These are phyloP conservation scores for Paratrypauchen microcephalus DNA, from an alignment of 2,797 vertebrate species.

Conservation along the genomic window DNA sequence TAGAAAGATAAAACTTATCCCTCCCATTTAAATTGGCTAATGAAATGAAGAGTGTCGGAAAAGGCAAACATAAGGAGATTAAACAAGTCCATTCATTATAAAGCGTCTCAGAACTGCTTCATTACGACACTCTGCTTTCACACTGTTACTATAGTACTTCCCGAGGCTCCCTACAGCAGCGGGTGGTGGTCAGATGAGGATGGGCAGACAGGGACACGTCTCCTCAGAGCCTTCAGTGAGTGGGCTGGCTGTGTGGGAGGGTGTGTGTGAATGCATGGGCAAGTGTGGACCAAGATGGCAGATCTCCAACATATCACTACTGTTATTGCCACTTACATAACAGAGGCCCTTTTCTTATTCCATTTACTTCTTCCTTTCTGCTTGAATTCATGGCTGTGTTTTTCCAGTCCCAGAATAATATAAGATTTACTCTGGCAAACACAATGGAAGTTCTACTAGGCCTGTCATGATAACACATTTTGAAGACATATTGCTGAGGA, in stretches of 20 bases:
- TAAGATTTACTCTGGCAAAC: constrained; percentile 25
- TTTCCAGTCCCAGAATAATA: constrained; percentile 14
- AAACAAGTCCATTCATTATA: constrained; percentile 22
- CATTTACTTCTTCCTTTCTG: constrained; percentile 14
- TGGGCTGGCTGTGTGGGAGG: constrained; percentile 48
- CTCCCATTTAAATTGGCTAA: constrained; percentile 36
- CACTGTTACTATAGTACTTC: constrained; percentile 25
- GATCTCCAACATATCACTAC: constrained; percentile 44
- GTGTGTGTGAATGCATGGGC: constrained; percentile 53
- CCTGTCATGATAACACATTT: no score
- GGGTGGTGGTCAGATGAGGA: constrained; percentile 48
- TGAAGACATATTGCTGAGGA: no score
- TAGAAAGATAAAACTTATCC: constrained; percentile 42
- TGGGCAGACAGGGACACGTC: constrained; percentile 56
- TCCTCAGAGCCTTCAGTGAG: constrained; percentile 51
- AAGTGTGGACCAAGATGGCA: constrained; percentile 54
- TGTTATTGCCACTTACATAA: constrained; percentile 47
- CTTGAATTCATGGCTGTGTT: constrained; percentile 9
- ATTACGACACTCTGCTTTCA: constrained; percentile 17
- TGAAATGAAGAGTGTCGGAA: constrained; percentile 25
- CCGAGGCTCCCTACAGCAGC: constrained; percentile 18
- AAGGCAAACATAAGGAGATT: constrained; percentile 10
- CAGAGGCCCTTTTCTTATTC: constrained; percentile 17
- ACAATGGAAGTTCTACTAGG: background rate
- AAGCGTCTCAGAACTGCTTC: constrained; percentile 21